phyloP scores from a whole-genome alignment of 2,888 invertebrate species.

The Diaprepes abbreviatus region DNA sequence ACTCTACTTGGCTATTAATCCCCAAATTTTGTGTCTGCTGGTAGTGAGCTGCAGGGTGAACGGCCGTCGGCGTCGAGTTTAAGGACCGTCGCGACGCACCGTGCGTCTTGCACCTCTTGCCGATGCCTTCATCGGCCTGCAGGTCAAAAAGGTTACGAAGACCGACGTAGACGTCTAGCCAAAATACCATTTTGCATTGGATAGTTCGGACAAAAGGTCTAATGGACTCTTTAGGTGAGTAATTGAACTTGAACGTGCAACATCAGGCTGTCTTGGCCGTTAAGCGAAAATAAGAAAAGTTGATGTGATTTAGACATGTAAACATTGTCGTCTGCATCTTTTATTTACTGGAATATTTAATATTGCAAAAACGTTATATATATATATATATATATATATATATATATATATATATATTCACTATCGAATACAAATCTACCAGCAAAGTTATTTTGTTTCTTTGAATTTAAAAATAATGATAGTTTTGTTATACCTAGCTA shows the following conservation, averaged over 20 bases:
- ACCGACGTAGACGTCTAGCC: conserved; percentile 29
- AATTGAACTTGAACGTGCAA: not conserved
- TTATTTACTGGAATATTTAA: too few species aligned
- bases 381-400: too few species aligned
- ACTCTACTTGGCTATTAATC: conserved; percentile 4
- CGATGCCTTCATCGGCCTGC: conserved; percentile 33
- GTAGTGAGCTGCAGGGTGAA: conserved; percentile 24
- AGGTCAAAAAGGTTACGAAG: conserved; percentile 41
- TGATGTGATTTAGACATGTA: too few species aligned
- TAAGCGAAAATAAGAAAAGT: not conserved
- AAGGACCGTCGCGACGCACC: conserved; percentile 46
- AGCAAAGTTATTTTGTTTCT: too few species aligned
- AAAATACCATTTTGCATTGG: not conserved
- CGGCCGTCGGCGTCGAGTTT: conserved; percentile 37
- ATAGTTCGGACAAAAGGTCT: not conserved
- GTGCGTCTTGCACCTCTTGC: conserved; percentile 42
- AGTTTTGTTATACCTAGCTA: too few species aligned
- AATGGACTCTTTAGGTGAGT: not conserved
- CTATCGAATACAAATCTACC: too few species aligned
- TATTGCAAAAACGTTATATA: too few species aligned
- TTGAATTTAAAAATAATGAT: too few species aligned
- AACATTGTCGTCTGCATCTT: too few species aligned
- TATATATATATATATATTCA: too few species aligned
- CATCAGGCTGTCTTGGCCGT: not conserved
- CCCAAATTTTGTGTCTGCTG: conserved; percentile 26